Evolutionary conservation across 2,888 invertebrate species (phyloP), one percentile per base, ranked within the genome.

Genomic region (Cyclophora punctaria): DNA sequence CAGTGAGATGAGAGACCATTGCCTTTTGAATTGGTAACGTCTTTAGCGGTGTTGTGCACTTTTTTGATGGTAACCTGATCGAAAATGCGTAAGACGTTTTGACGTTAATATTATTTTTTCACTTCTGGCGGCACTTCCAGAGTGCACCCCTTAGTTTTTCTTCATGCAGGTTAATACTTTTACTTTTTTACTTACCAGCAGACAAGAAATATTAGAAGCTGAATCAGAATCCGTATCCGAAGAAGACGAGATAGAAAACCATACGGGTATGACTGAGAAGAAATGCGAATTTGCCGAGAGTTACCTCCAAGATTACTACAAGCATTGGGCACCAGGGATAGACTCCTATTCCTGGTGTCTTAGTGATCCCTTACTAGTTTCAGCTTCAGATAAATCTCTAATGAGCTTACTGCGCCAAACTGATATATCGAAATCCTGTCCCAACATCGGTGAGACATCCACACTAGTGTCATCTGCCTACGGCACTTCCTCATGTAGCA

Each of bases 211-310:
- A 20, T 20, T 20, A 20, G 20, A 20, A 20, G 20, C 20, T 20
- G 20, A 20, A 20, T 20, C 20, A 20, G 20, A 20, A 20, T 20
- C 20, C 20, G 20, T 20, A 2, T 20, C 20, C 20, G 68, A 73
- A 1, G 58, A 59, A 2, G 53, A 50, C 20, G 20, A 20, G 20
- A 20, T 20, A 20, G 20, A 20, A 20, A 20, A 20, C 20, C 20
- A 20, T 20, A 20, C 20, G 20, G 20, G 20, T 20, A 20, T 50
- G 0, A 57, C 56, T 3, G 53, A 55, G 7, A 77, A 73, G 47
- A 77, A 76, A 54, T 76, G 76, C 48, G 73, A 77, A 55, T 69
- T 78, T n/a, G 79, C 81, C 2, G 76, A 85, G 48, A 78, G 72
- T 48, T 83, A 75, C 50, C 60, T 83, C 7, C 78, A 74, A 56